Percentiles rank a stretch among this genome's conserved stretches.
Conservation (phyloP, 2,797 vertebrate species). For the Hyperoplus immaculatus region DNA sequence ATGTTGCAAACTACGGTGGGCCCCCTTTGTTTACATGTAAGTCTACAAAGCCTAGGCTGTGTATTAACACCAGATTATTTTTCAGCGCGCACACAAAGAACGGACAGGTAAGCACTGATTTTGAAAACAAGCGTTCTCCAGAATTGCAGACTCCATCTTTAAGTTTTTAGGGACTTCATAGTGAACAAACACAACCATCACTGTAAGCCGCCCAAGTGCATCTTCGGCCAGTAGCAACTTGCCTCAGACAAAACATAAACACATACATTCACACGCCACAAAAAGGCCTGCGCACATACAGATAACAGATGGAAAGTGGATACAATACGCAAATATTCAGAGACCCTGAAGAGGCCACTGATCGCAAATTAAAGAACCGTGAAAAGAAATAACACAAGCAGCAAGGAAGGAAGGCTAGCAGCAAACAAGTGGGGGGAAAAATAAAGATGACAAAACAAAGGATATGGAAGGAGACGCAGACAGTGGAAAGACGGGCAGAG, state of each 20-base stretch:
- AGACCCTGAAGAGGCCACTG: not conserved
- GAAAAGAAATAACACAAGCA: not conserved
- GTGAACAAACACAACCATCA: not conserved
- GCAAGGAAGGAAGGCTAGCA: not conserved
- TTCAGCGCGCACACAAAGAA: no score
- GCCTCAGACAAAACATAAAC: conserved; percentile 43
- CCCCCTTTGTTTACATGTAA: no score
- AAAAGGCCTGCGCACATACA: not conserved
- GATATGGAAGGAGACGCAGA: conserved; percentile 6
- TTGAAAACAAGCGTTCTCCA: no score
- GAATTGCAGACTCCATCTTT: no score
- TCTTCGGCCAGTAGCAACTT: conserved; percentile 33
- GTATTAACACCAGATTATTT: no score
- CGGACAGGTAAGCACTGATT: no score
- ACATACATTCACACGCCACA: conserved; percentile 5
- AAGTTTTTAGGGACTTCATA: no score
- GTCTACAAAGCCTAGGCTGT: no score
- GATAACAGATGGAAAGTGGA: not conserved
- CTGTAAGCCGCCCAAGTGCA: not conserved
- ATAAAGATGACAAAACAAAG: not conserved
- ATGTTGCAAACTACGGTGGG: no score
- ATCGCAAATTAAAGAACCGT: not conserved
- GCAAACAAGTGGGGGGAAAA: not conserved
- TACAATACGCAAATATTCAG: not conserved
- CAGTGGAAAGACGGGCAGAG: conserved; percentile 12